Base-by-base conservation (phyloP, 1,140 invertebrate genomes). In the Drosophila obscura region DNA sequence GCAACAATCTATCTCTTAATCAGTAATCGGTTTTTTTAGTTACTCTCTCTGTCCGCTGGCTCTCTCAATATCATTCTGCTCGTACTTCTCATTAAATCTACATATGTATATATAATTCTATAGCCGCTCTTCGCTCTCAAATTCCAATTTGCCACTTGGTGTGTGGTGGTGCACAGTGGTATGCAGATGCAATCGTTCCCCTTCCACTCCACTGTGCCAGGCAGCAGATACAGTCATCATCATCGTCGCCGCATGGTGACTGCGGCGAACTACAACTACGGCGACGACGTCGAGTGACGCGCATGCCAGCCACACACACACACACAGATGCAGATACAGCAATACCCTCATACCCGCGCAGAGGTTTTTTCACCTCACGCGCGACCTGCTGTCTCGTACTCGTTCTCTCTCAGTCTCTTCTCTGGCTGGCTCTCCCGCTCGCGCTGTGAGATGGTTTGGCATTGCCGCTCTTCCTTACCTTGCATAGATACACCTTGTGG, bases 351-450 rank as follows among this genome's bases (percentile, higher is more conserved):
- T 39, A 13, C 49, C 6, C 49, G 26, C 13, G n/a, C 49, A 28
- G 49, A 4, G 9, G 16, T 39, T 28, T 78, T 78, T 77, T 82
- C 80, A 82, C 79, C 80, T 81, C 80, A 35, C 46, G 62, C 46
- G 62, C 79, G 79, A 81, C 79, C 79, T 81, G 73, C 77, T 52
- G 61, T 52, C 39, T 11, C 35, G 49, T 28, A 19, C 4, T 5
- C 15, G 39, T 41, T 43, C 53, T 63, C 53, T 63, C 68, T 72
- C 24, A 46, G 31, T 31, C n/a, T 62, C 31, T 45, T n/a, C 50
- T 9, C 22, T n/a, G 13, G 2, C 35, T 39, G 24, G 41, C 52
- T 53, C 45, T 64, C 72, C 51, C 46, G 45, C 39, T 43, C 8
- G 8, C 31, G 8, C 31, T 4, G 8, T 31, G 8, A 28, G 28